A percentile compares a stretch with the other conserved stretches of the same genome.
Conservation (phyloP, 2,113 vertebrate genomes). For the Orthonyx spaldingii region DNA sequence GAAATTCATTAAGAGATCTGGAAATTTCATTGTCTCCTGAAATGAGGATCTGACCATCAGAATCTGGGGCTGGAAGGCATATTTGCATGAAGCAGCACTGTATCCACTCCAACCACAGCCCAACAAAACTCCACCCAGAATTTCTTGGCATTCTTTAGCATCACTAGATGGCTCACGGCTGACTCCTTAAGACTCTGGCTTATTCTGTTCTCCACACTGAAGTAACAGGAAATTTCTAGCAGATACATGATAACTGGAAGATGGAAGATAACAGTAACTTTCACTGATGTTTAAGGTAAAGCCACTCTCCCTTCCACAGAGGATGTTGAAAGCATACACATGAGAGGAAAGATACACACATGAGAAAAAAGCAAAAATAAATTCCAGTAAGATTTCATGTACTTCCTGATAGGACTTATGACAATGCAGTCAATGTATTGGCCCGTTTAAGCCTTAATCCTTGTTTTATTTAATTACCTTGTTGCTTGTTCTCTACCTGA, state of each 20-base stretch:
- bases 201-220: not conserved
- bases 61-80: not conserved
- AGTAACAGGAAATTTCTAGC: not conserved
- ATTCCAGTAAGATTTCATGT: not conserved
- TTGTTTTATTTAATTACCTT: not conserved
- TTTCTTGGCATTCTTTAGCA: not conserved
- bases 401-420: not conserved
- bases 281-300: not conserved
- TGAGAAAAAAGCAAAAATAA: not conserved
- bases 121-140: not conserved
- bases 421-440: not conserved
- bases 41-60: not conserved
- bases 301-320: not conserved
- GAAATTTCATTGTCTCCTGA: not conserved
- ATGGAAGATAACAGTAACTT: not conserved
- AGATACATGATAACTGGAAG: not conserved
- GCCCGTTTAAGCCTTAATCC: not conserved
- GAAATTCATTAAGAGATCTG: not conserved
- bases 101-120: not conserved
- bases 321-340: not conserved
- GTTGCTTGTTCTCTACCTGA: not conserved
- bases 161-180: not conserved
- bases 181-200: not conserved
- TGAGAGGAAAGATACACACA: not conserved
- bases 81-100: not conserved